Percentiles rank a stretch among this genome's conserved stretches.
Evolutionary conservation across 1,140 invertebrate species (phyloP).

Genomic region (Drosophila gunungcola): DNA sequence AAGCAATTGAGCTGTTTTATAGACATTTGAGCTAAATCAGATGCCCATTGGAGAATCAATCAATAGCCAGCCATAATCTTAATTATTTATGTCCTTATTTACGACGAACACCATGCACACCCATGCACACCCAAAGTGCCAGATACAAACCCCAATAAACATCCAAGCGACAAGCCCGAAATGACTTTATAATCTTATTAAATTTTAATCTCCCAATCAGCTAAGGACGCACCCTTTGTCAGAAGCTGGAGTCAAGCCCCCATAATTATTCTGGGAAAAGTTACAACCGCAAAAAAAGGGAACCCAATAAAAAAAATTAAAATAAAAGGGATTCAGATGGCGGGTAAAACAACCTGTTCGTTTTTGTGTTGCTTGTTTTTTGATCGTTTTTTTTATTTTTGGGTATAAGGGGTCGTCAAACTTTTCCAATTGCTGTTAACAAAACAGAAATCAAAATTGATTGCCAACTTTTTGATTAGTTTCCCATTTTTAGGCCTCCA

Average conservation of each 20-base stretch:
- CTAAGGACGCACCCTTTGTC: slow-evolving; percentile 42
- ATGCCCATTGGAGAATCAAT: neutral
- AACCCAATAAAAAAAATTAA: neutral
- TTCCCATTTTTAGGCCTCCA: slow-evolving; percentile 30
- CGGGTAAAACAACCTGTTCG: slow-evolving; percentile 2
- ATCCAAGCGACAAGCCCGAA: slow-evolving; percentile 18
- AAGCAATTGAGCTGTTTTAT: too few relatives aligned
- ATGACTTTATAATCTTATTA: slow-evolving; percentile 63
- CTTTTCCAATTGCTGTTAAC: slow-evolving; percentile 55
- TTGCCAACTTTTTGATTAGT: slow-evolving; percentile 59
- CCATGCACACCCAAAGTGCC: neutral
- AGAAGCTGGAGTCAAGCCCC: slow-evolving; percentile 14
- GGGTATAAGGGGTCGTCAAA: slow-evolving; percentile 5
- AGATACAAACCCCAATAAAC: slow-evolving; percentile 28
- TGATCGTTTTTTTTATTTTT: neutral
- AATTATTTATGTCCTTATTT: slow-evolving; percentile 12
- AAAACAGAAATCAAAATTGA: slow-evolving; percentile 52
- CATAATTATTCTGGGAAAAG: slow-evolving; percentile 35
- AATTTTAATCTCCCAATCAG: slow-evolving; percentile 61
- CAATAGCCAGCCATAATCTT: slow-evolving; percentile 1
- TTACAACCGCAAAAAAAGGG: slow-evolving; percentile 17
- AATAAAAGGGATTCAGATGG: slow-evolving; percentile 23
- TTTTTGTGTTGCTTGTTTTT: too few relatives aligned
- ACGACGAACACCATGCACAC: neutral
- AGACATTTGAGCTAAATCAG: too few relatives aligned